phyloP scores from a whole-genome alignment of 2,888 invertebrate species.

The Timema cristinae region DNA sequence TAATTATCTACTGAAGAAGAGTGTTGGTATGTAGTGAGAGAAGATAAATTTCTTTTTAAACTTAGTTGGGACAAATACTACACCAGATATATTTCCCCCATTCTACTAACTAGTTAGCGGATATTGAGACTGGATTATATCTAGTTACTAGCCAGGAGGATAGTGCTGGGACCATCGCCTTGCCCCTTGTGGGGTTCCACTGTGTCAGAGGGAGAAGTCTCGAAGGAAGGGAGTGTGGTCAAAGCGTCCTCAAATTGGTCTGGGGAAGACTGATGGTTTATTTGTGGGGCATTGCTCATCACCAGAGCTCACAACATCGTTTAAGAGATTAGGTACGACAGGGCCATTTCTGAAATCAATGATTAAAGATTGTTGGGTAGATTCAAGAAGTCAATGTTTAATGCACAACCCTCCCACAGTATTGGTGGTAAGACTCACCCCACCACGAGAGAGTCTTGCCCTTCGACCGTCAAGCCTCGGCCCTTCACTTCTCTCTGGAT shows the following conservation, averaged over 20 bases:
- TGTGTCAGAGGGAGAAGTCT: constrained; percentile 32
- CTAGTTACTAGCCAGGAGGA: constrained; percentile 36
- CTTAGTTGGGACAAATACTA: no score
- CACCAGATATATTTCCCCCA: no score
- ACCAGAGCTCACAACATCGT: constrained; percentile 15
- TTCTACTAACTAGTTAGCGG: no score
- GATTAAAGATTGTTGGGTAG: neutral
- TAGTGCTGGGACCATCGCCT: constrained; percentile 42
- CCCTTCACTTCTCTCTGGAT: constrained; percentile 34
- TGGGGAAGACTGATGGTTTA: constrained; percentile 35
- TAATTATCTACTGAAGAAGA: neutral
- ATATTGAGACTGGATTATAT: neutral
- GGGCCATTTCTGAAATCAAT: constrained; percentile 35
- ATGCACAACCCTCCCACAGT: neutral
- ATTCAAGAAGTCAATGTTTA: neutral
- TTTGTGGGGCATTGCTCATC: constrained; percentile 35
- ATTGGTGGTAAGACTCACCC: constrained; percentile 34
- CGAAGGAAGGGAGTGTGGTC: neutral
- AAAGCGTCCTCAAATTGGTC: constrained; percentile 42
- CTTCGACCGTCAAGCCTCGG: constrained; percentile 41
- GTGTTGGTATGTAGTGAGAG: neutral
- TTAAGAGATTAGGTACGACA: constrained; percentile 27
- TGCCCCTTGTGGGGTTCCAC: constrained; percentile 42
- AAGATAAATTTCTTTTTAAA: constrained; percentile 1
- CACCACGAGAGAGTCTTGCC: constrained; percentile 30